Evolutionary conservation across 2,888 invertebrate species (phyloP).

Genomic region (Isoperla grammatica): DNA sequence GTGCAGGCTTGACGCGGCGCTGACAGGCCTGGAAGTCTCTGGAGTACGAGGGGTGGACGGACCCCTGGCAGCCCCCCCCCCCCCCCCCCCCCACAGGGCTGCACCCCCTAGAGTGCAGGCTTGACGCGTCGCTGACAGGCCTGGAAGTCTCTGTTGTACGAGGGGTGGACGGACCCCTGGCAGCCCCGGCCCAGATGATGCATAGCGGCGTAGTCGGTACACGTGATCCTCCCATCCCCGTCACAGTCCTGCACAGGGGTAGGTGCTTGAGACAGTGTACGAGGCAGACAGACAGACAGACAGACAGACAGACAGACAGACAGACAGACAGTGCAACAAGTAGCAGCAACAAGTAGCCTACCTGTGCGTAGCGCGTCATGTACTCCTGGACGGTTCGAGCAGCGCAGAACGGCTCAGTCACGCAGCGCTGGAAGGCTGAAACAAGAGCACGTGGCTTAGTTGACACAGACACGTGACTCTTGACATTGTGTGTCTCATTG

Average conservation of each 20-base stretch:
- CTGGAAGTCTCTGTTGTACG: slow-evolving; percentile 57
- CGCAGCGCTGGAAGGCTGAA: slow-evolving; percentile 40
- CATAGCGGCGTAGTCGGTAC: slow-evolving; percentile 76
- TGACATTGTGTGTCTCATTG: neutral
- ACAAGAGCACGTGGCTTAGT: slow-evolving; percentile 18
- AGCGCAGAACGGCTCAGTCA: slow-evolving; percentile 39
- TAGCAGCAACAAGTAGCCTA: too few relatives aligned
- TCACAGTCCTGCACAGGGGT: slow-evolving; percentile 80
- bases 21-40: too few relatives aligned
- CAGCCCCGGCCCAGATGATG: slow-evolving; percentile 77
- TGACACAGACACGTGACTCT: neutral
- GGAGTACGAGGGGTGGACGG: too few relatives aligned
- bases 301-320: too few relatives aligned
- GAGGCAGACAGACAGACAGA: too few relatives aligned
- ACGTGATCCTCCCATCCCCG: slow-evolving; percentile 67
- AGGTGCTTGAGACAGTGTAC: too few relatives aligned
- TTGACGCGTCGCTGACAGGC: slow-evolving; percentile 45
- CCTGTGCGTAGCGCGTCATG: slow-evolving; percentile 61
- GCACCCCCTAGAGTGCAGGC: too few relatives aligned
- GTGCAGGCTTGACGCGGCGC: too few relatives aligned
- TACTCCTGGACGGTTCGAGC: slow-evolving; percentile 39
- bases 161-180: slow-evolving; percentile 52
- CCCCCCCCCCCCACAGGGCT: too few relatives aligned
- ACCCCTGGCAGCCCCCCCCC: too few relatives aligned
- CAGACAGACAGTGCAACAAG: too few relatives aligned